Conservation (phyloP, 2,888 invertebrate genomes). For the Machimus rusticus region DNA sequence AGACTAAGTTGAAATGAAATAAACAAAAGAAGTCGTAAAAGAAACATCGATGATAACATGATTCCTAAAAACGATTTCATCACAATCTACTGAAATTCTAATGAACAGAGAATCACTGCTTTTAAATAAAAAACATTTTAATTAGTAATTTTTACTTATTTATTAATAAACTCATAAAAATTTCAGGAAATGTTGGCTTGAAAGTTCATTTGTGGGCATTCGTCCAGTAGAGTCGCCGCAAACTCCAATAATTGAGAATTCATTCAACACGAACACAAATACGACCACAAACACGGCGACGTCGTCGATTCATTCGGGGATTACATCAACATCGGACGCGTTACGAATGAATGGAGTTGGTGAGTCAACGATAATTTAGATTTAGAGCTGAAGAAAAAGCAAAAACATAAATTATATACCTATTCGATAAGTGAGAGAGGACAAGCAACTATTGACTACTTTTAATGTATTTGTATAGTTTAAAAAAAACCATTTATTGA, state of each 20-base stretch:
- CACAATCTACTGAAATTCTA: no score
- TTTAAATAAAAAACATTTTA: neutral
- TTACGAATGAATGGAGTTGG: constrained; percentile 65
- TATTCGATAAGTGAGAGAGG: neutral
- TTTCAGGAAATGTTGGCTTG: constrained; percentile 80
- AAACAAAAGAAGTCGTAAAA: no score
- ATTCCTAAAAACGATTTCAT: neutral
- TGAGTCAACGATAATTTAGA: constrained; percentile 61
- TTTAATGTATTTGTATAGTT: constrained; percentile 14
- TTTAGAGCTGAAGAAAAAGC: constrained; percentile 21
- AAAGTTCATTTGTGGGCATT: constrained; percentile 89
- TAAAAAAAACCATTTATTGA: constrained; percentile 38
- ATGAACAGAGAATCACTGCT: neutral
- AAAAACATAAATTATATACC: constrained; percentile 21
- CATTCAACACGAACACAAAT: constrained; percentile 55
- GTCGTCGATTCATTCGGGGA: constrained; percentile 57
- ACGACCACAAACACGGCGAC: constrained; percentile 50
- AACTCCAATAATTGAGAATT: constrained; percentile 73
- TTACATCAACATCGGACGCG: constrained; percentile 47
- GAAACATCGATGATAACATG: no score
- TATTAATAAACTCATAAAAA: neutral
- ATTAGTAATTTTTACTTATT: neutral
- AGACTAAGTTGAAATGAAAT: no score
- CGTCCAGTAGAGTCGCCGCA: constrained; percentile 86
- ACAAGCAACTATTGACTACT: neutral